These are phyloP conservation scores for Microcebus ravelobensis DNA, from an alignment of 2,113 vertebrate genomes.

Conservation along the genomic window DNA sequence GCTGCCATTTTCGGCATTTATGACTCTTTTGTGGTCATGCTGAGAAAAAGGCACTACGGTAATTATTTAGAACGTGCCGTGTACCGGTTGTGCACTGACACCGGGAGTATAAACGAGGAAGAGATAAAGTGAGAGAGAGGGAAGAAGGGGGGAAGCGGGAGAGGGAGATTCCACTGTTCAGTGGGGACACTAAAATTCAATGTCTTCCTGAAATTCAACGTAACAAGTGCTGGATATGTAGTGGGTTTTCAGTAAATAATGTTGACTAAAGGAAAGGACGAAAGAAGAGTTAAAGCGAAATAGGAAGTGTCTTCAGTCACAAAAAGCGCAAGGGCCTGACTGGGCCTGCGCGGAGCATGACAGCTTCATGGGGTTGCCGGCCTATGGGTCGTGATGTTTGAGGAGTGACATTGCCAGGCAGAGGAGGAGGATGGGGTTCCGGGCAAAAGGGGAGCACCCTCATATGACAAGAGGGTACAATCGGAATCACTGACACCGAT, in stretches of 20 bases:
- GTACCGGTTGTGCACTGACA: background rate
- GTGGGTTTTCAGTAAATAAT: background rate
- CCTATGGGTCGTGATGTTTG: background rate
- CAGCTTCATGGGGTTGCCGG: too few species aligned
- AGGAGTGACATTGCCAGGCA: background rate
- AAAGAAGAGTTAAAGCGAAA: background rate
- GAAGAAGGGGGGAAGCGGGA: background rate
- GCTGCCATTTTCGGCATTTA: background rate
- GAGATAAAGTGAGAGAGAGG: background rate
- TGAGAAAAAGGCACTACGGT: background rate
- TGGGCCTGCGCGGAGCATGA: background rate
- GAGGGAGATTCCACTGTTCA: background rate
- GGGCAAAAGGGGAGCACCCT: background rate
- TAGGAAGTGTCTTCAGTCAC: background rate
- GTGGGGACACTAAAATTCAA: background rate
- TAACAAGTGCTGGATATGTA: background rate
- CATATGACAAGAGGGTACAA: background rate
- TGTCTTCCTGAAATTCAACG: background rate
- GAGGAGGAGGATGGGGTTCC: background rate
- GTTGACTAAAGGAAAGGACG: background rate
- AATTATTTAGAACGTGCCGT: background rate
- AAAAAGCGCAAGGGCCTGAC: background rate
- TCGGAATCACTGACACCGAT: background rate
- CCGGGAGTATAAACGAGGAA: background rate
- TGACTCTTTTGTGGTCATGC: background rate